These are phyloP conservation scores for Parasteatoda tepidariorum DNA, from an alignment of 1,140 invertebrate genomes.

Conservation along the genomic window DNA sequence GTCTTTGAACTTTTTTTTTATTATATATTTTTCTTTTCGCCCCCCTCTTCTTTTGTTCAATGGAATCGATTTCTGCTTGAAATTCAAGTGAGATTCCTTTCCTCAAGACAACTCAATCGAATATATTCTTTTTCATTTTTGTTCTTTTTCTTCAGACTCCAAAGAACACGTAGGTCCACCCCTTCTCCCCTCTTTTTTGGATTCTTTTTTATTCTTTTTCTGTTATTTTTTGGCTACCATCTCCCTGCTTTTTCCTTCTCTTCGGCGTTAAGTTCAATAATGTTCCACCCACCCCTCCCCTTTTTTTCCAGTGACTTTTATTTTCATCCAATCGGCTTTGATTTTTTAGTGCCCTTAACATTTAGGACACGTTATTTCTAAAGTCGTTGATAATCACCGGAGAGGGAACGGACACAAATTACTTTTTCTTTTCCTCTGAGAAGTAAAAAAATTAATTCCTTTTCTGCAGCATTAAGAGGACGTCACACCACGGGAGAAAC, in stretches of 20 bases:
- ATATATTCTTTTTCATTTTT: constrained; percentile 30
- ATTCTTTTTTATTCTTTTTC: constrained; percentile 12
- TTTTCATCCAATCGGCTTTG: constrained; percentile 41
- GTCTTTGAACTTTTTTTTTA: constrained; percentile 52
- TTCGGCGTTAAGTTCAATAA: constrained; percentile 3
- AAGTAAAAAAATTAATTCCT: neutral
- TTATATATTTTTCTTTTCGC: constrained; percentile 48
- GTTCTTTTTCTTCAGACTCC: neutral
- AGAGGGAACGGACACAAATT: neutral
- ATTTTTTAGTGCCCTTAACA: constrained; percentile 39
- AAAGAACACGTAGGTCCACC: neutral
- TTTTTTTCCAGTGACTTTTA: constrained; percentile 33
- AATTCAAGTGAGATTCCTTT: constrained; percentile 55
- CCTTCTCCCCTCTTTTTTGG: neutral
- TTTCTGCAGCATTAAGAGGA: no score
- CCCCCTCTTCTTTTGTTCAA: constrained; percentile 26
- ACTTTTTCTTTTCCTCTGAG: no score
- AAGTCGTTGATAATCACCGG: constrained; percentile 18
- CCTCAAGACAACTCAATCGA: constrained; percentile 48
- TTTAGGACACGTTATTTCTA: constrained; percentile 42
- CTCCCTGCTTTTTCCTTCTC: constrained; percentile 6
- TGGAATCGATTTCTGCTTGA: constrained; percentile 54
- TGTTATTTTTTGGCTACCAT: constrained; percentile 27
- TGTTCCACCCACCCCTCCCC: constrained; percentile 16
- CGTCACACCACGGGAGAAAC: no score